Evolutionary conservation across 2,888 invertebrate genomes (phyloP), one percentile per base, ranked within the genome.

Genomic region (Epistrophella euchroma): DNA sequence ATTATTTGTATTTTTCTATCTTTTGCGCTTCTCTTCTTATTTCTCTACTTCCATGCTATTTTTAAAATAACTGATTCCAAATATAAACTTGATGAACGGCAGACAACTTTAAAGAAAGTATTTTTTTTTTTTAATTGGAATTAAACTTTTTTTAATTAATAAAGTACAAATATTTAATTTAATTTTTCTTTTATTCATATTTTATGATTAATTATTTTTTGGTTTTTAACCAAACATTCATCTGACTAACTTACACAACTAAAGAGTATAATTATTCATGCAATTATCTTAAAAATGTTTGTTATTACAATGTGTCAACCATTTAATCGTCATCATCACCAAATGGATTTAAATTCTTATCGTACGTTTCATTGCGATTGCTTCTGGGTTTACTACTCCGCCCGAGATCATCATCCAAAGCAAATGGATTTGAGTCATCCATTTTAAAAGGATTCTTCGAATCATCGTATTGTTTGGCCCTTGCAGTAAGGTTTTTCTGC

Each of bases 281-380:
- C 43, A 82, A 71, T 73, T 25, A 52, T 28, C 52, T 78, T 72
- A 52, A 62, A 47, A 7, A 28, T 43, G 22, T 40, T 17, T 62
- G 28, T 40, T 6, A 7, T 10, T 17, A 17, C 1, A 55, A 25
- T 17, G 15, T 58, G 11, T 9, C 11, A 17, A 35, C 45, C 43
- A 15, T 45, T 66, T 15, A 68, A 52, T 47, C 76, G 13, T 73
- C 73, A 47, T 81, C 76, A 35, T 85, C 82, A 3, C 84, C 88
- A 91, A 96, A 97, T 2, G 96, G 96, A 91, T 97, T 96, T 72
- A 96, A 93, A 91, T 95, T 96, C 88, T 95, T 95, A 92, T 97
- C 96, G 90, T 96, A 96, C 90, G 96, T 95, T 86, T 93, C 93
- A 88, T 95, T 94, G 10, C 95, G 94, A 89, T 94, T 95, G 10